A percentile compares a stretch with the other conserved stretches of the same genome.
Evolutionary conservation across 2,888 invertebrate species (phyloP).

Genomic region (Brachyptera putata): DNA sequence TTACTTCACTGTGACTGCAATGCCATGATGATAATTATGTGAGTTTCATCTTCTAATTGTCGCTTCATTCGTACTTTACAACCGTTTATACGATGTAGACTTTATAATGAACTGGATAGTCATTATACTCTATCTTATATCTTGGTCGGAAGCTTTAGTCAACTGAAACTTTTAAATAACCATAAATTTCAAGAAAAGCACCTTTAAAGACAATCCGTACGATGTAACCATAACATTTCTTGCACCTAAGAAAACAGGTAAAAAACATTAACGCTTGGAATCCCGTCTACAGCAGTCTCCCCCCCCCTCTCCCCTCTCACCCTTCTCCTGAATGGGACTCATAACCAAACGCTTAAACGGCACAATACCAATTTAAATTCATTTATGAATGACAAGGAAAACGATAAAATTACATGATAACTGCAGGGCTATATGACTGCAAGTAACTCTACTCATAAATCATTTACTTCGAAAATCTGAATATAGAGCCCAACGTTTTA

Average conservation of each 20-base stretch:
- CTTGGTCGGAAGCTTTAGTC: not conserved
- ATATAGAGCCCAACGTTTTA: no score
- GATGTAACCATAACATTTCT: conserved; percentile 2
- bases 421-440: no score
- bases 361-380: no score
- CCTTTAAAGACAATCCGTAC: not conserved
- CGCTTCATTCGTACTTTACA: conserved; percentile 14
- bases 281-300: no score
- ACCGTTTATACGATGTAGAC: not conserved
- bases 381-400: no score
- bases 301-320: no score
- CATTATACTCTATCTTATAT: not conserved
- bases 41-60: conserved; percentile 4
- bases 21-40: conserved; percentile 7
- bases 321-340: no score
- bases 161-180: not conserved
- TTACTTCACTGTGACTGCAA: no score
- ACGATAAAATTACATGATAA: no score
- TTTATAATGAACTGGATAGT: not conserved
- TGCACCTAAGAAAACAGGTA: conserved; percentile 4
- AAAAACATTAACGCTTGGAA: not conserved
- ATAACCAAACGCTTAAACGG: no score
- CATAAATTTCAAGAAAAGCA: conserved; percentile 3
- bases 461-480: no score
- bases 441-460: no score